Percentiles rank a stretch among this genome's conserved stretches.
These are phyloP conservation scores for Gallinago stenura DNA, from an alignment of 2,797 vertebrate species.

Conservation along the genomic window DNA sequence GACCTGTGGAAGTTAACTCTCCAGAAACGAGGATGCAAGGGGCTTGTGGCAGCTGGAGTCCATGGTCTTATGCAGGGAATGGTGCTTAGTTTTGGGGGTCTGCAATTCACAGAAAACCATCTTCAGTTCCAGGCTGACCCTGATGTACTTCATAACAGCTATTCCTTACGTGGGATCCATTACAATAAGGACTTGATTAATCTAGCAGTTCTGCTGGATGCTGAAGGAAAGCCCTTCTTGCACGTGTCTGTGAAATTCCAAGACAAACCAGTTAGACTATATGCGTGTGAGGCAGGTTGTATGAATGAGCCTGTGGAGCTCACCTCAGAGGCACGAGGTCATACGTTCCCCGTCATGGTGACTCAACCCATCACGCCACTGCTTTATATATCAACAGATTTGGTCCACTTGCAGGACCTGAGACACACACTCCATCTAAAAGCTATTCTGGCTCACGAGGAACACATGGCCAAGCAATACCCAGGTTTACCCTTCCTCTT, in stretches of 20 bases:
- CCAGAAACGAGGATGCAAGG: conserved; percentile 95
- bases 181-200: conserved; percentile 93
- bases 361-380: conserved; percentile 95
- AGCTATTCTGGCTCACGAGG: conserved; percentile 95
- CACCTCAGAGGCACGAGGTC: conserved; percentile 88
- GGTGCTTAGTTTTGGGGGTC: conserved; percentile 95
- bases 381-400: conserved; percentile 94
- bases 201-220: conserved; percentile 89
- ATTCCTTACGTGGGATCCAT: conserved; percentile 91
- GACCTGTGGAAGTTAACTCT: conserved; percentile 94
- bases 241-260: conserved; percentile 92
- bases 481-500: conserved; percentile 96
- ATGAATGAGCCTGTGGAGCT: conserved; percentile 95
- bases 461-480: conserved; percentile 98
- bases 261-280: conserved; percentile 90
- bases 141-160: conserved; percentile 95
- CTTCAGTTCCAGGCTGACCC: conserved; percentile 98
- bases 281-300: conserved; percentile 95
- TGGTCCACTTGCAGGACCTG: conserved; percentile 93
- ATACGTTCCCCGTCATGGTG: conserved; percentile 94
- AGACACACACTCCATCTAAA: conserved; percentile 95
- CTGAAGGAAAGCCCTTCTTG: conserved; percentile 91
- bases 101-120: conserved; percentile 98
- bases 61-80: conserved; percentile 95
- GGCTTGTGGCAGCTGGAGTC: conserved; percentile 88